These are phyloP conservation scores for Pediacus dermestoides DNA, from an alignment of 2,888 invertebrate species.

Conservation along the genomic window DNA sequence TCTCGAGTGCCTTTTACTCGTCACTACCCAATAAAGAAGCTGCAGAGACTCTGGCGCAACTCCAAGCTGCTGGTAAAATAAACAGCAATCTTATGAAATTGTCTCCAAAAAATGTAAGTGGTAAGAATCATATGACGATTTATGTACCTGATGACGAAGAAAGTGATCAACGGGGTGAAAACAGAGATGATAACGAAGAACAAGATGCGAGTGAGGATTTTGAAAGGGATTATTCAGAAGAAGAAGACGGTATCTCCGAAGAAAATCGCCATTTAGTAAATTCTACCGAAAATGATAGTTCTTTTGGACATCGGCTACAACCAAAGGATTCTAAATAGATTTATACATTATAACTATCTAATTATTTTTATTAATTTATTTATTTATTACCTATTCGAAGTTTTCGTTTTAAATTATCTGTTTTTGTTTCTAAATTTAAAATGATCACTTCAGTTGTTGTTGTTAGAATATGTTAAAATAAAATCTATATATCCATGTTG, in stretches of 20 bases:
- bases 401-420: neutral
- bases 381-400: slow-evolving; percentile 24
- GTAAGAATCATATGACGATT: slow-evolving; percentile 54
- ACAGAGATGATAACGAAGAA: slow-evolving; percentile 36
- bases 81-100: slow-evolving; percentile 46
- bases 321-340: slow-evolving; percentile 23
- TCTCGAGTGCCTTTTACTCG: slow-evolving; percentile 53
- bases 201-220: slow-evolving; percentile 14
- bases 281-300: slow-evolving; percentile 1
- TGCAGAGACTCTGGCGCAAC: slow-evolving; percentile 58
- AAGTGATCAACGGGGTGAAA: slow-evolving; percentile 15
- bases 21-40: slow-evolving; percentile 61
- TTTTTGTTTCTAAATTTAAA: neutral
- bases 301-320: slow-evolving; percentile 35
- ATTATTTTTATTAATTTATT: slow-evolving; percentile 23
- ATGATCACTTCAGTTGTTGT: too few relatives aligned
- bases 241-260: slow-evolving; percentile 1
- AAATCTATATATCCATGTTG: too few relatives aligned
- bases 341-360: slow-evolving; percentile 13
- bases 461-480: too few relatives aligned
- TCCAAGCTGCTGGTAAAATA: slow-evolving; percentile 56
- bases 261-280: too few relatives aligned
- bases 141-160: slow-evolving; percentile 49
- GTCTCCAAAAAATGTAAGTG: slow-evolving; percentile 42
- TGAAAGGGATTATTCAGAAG: slow-evolving; percentile 2